These are phyloP conservation scores for Chelmon rostratus DNA, from an alignment of 2,797 vertebrate species.

Conservation along the genomic window DNA sequence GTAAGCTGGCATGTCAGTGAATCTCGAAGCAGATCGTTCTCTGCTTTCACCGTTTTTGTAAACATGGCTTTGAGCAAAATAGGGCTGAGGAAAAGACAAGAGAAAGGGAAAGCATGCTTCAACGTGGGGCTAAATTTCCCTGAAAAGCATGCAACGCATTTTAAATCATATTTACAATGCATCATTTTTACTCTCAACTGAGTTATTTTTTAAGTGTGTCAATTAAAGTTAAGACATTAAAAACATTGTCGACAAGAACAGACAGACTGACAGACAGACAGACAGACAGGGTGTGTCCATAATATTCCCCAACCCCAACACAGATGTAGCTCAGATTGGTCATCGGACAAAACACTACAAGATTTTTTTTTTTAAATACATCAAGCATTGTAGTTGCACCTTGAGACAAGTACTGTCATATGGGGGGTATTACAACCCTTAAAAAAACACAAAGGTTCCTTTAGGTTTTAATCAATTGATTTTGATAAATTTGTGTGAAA, in stretches of 20 bases:
- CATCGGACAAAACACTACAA: conserved; percentile 75
- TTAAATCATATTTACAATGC: conserved; percentile 83
- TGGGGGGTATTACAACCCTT: background rate
- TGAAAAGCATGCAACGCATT: conserved; percentile 84
- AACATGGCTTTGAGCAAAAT: conserved; percentile 87
- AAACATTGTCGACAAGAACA: conserved; percentile 79
- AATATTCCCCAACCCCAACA: conserved; percentile 56
- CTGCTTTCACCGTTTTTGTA: conserved; percentile 87
- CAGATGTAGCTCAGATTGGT: conserved; percentile 61
- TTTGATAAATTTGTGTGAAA: conserved; percentile 44
- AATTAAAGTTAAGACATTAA: conserved; percentile 79
- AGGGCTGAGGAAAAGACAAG: conserved; percentile 66
- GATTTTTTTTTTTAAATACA: conserved; percentile 60
- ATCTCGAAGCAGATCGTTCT: conserved; percentile 77
- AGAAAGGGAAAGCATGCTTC: conserved; percentile 79
- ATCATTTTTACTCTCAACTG: conserved; percentile 64
- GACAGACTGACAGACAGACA: conserved; percentile 73
- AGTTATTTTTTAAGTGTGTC: conserved; percentile 53
- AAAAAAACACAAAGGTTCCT: background rate
- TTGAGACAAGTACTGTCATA: conserved; percentile 26
- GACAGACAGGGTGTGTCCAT: conserved; percentile 67
- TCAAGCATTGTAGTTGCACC: conserved; percentile 30
- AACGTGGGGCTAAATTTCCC: conserved; percentile 71
- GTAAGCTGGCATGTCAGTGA: conserved; percentile 85
- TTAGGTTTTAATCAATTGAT: conserved; percentile 11